phyloP scores from a whole-genome alignment of 2,113 vertebrate species.

The Neotragus moschatus region DNA sequence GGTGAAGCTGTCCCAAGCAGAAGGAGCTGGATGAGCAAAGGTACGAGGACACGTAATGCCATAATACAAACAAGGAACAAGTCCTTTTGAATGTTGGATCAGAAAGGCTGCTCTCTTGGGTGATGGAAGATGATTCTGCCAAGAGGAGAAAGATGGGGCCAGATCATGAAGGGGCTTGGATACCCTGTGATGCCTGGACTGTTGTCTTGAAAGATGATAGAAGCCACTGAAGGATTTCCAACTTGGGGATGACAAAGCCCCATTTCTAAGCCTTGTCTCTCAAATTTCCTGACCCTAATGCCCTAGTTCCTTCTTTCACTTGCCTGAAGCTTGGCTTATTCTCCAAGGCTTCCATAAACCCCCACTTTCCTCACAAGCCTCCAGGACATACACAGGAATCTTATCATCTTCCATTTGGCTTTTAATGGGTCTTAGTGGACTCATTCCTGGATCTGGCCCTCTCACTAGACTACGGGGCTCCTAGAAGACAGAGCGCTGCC shows the following conservation, averaged over 20 bases:
- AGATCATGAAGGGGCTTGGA: not conserved
- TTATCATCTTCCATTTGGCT: not conserved
- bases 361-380: not conserved
- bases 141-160: not conserved
- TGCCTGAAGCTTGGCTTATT: not conserved
- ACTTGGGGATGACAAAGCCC: not conserved
- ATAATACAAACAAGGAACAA: fast-evolving
- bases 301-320: not conserved
- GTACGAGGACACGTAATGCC: not conserved
- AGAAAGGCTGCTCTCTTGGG: not conserved
- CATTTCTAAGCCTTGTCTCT: not conserved
- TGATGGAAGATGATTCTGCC: not conserved
- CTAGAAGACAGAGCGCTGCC: not conserved
- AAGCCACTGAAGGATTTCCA: not conserved
- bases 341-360: not conserved
- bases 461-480: not conserved
- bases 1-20: not conserved
- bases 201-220: not conserved
- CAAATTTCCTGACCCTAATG: not conserved
- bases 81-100: not conserved
- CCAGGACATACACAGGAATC: not conserved
- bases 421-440: not conserved
- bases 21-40: not conserved
- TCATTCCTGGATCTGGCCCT: not conserved
- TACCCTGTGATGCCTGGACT: too few relatives aligned